Percentiles rank a stretch among this genome's conserved stretches.
Conservation (phyloP, 1,140 invertebrate species). For the Drosophila nannoptera region DNA sequence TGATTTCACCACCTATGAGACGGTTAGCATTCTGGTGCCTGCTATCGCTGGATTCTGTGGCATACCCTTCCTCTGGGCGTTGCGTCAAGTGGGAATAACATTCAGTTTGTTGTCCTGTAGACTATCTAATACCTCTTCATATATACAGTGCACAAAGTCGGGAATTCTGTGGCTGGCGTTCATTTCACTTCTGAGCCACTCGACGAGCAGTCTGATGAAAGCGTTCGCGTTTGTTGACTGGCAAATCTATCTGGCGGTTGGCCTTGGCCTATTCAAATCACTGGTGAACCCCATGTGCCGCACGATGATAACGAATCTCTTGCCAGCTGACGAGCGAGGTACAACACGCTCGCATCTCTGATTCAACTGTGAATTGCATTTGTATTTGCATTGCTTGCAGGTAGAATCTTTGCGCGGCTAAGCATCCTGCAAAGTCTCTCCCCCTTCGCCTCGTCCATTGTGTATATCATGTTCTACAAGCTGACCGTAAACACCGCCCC, state of each 20-base stretch:
- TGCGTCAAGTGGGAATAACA: constrained; percentile 78
- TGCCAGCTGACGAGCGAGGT: constrained; percentile 81
- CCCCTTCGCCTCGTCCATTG: constrained; percentile 81
- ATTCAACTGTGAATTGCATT: neutral
- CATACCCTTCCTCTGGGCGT: constrained; percentile 80
- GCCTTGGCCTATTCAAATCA: constrained; percentile 81
- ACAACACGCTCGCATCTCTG: neutral
- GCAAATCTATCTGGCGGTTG: constrained; percentile 82
- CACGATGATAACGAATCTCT: constrained; percentile 83
- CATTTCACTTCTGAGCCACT: constrained; percentile 74
- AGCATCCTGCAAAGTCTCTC: constrained; percentile 82
- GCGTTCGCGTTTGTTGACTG: constrained; percentile 82
- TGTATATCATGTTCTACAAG: constrained; percentile 83
- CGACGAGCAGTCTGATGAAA: constrained; percentile 79
- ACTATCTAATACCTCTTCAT: neutral
- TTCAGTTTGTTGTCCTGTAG: neutral
- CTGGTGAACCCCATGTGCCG: constrained; percentile 83
- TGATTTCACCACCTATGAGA: constrained; percentile 81
- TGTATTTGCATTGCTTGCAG: constrained; percentile 55
- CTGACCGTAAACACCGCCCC: constrained; percentile 80
- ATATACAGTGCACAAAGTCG: constrained; percentile 52
- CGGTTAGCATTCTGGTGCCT: constrained; percentile 78
- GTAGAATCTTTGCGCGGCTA: constrained; percentile 82
- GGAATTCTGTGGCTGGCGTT: constrained; percentile 57
- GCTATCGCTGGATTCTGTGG: constrained; percentile 74